These are phyloP conservation scores for Platycheirus rosarum DNA, from an alignment of 2,888 invertebrate genomes.

Conservation along the genomic window DNA sequence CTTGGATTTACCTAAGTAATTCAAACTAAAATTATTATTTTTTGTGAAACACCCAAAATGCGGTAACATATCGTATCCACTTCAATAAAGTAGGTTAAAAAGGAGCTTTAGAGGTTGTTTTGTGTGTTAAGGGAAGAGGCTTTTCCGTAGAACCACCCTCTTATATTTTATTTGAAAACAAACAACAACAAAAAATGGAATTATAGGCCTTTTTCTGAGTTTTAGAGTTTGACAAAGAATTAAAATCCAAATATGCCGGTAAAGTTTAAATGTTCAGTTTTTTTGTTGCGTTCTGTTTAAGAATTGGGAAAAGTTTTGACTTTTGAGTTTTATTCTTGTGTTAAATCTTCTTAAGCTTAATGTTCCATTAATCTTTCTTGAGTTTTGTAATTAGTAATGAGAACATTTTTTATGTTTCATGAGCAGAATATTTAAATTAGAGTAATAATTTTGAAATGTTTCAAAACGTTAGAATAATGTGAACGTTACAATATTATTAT, in stretches of 20 bases:
- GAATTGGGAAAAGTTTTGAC: slow-evolving; percentile 23
- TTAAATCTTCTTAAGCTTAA: slow-evolving; percentile 4
- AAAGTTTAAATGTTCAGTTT: slow-evolving; percentile 19
- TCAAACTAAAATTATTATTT: slow-evolving; percentile 27
- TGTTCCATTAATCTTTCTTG: too few species aligned
- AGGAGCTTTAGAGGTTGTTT: neutral
- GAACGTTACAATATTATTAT: too few species aligned
- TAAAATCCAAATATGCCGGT: slow-evolving; percentile 30
- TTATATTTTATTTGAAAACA: slow-evolving; percentile 14
- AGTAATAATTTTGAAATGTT: too few species aligned
- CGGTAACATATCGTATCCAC: slow-evolving; percentile 39
- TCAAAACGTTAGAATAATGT: too few species aligned
- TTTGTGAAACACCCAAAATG: slow-evolving; percentile 20
- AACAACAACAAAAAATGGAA: slow-evolving; percentile 25
- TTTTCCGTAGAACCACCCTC: slow-evolving; percentile 6
- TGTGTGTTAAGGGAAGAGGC: neutral
- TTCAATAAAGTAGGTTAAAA: slow-evolving; percentile 33
- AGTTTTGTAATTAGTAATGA: too few species aligned
- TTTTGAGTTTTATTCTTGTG: slow-evolving; percentile 20
- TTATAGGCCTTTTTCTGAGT: slow-evolving; percentile 15
- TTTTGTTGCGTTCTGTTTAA: neutral
- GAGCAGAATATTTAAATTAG: neutral
- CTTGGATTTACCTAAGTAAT: slow-evolving; percentile 38
- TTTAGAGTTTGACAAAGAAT: slow-evolving; percentile 30
- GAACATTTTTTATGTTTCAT: slow-evolving; percentile 9